Base-by-base conservation (phyloP, 2,888 invertebrate species). In the Onthophagus sagittarius region DNA sequence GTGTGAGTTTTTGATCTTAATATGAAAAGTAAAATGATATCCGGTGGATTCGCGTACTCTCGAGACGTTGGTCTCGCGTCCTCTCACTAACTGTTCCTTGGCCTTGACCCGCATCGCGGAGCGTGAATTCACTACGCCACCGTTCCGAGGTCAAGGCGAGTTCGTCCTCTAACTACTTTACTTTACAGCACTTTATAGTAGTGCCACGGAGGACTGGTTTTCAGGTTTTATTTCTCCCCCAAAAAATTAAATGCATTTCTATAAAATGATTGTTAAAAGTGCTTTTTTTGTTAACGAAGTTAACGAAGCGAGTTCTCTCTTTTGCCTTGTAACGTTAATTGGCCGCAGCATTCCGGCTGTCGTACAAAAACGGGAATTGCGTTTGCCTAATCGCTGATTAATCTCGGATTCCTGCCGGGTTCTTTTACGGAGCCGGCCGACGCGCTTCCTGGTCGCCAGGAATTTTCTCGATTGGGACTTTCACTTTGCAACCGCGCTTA, bases 81-180 rank as follows among this genome's bases (percentile, higher is more conserved):
- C 32, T 67, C 31, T 67, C 39, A 53, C 77, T 81, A 81, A 81
- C 81, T 79, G 80, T 80, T 76, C 77, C 74, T 78, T 79, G 80
- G 79, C 81, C 81, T 81, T 81, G 81, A 78, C 80, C 80, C 77
- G 77, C 78, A 80, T 80, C 77, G 78, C 23, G 67, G 64, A n/a
- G 67, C 31, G 67, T 67, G 67, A 67, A 67, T 67, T 67, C 67
- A 67, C 67, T 67, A 31, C 39, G 39, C 39, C 39, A 53, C 39
- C 39, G 39, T 67, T 31, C 67, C 31, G 67, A 31, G 67, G 67
- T 67, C 32, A 67, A 67, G 67, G 39, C 39, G 39, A 53, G 39
- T 53, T 53, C 39, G 7, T 53, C 39, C 23, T 6, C 15, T 31
- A 13, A 23, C 14, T 23, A 13, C 67, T 31, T 23, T 13, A 67